A percentile compares a stretch with the other conserved stretches of the same genome.
phyloP scores from a whole-genome alignment of 2,797 vertebrate species.

The Takifugu rubripes region DNA sequence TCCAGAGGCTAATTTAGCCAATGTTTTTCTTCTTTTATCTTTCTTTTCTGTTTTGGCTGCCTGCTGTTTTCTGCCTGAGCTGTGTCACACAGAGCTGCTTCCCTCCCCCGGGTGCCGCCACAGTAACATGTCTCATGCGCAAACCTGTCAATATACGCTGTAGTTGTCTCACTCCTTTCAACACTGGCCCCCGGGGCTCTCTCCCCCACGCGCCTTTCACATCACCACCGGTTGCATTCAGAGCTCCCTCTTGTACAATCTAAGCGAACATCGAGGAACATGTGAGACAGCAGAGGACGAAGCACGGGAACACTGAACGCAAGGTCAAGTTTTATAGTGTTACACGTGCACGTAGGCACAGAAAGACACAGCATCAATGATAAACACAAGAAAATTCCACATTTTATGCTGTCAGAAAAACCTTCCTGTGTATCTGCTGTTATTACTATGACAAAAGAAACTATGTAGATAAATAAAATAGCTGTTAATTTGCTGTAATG shows the following conservation, averaged over 20 bases:
- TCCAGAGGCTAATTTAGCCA: too few species aligned
- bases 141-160: constrained; percentile 57
- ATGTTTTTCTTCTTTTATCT: too few species aligned
- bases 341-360: too few species aligned
- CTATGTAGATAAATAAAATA: neutral
- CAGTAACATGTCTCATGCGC: constrained; percentile 49
- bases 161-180: constrained; percentile 32
- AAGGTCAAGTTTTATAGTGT: too few species aligned
- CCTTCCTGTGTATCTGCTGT: neutral
- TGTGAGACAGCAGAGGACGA: constrained; percentile 44
- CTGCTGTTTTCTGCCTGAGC: constrained; percentile 31
- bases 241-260: constrained; percentile 57
- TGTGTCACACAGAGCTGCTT: constrained; percentile 20
- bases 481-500: neutral
- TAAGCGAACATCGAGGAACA: constrained; percentile 42
- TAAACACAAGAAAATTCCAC: too few species aligned
- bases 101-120: constrained; percentile 30
- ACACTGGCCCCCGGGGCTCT: constrained; percentile 43
- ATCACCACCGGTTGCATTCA: constrained; percentile 61
- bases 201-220: constrained; percentile 35
- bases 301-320: neutral
- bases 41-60: too few species aligned
- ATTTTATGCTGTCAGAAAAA: too few species aligned
- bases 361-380: too few species aligned
- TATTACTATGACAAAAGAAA: neutral